Conservation (phyloP, 1,140 invertebrate genomes). For the Drosophila trapezifrons region DNA sequence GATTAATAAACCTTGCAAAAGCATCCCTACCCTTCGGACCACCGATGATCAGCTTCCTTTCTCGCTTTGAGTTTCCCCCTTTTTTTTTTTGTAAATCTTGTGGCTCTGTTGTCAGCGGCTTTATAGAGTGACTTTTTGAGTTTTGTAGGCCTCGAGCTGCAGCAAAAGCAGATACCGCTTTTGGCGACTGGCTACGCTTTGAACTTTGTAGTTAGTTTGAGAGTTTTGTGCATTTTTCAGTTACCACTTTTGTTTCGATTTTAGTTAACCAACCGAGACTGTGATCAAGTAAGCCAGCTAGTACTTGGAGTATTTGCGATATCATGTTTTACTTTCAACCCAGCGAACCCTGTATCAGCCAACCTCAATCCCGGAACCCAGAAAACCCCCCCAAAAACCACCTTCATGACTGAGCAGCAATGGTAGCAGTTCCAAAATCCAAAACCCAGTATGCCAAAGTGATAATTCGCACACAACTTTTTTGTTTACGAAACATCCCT, state of each 20-base stretch:
- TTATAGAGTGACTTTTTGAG: conserved; percentile 33
- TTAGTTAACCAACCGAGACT: conserved; percentile 22
- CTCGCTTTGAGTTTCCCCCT: conserved; percentile 15
- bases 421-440: conserved; percentile 82
- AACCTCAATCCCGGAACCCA: conserved; percentile 7
- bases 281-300: conserved; percentile 58
- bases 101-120: conserved; percentile 40
- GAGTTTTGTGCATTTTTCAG: conserved; percentile 42
- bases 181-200: conserved; percentile 44
- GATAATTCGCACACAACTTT: conserved; percentile 60
- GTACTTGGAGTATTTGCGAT: conserved; percentile 58
- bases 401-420: conserved; percentile 81
- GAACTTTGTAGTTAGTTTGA: conserved; percentile 46
- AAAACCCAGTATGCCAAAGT: conserved; percentile 47
- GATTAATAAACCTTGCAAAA: conserved; percentile 29
- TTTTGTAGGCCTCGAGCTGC: conserved; percentile 46
- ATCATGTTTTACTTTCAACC: conserved; percentile 71
- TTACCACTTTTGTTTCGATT: conserved; percentile 13
- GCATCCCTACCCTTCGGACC: conserved; percentile 13
- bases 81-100: conserved; percentile 39
- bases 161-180: conserved; percentile 28
- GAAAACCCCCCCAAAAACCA: conserved; percentile 32
- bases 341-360: conserved; percentile 15
- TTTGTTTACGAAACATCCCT: conserved; percentile 70
- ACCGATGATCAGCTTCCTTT: conserved; percentile 33